Conservation (phyloP, 2,113 vertebrate genomes). For the Lophius piscatorius region DNA sequence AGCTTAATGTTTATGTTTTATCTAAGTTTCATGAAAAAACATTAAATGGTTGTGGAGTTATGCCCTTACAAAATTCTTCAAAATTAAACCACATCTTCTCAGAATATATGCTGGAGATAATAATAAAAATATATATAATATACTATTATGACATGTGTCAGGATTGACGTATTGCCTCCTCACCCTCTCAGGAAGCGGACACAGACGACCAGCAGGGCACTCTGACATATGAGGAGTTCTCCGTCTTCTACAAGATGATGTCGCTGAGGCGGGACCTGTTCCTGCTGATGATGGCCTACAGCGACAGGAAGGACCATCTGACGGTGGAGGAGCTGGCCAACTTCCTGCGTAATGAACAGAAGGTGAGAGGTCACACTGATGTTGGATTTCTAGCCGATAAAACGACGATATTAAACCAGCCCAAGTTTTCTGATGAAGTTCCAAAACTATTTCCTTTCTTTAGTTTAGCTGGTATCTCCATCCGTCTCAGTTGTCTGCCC, state of each 20-base stretch:
- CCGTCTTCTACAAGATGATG: conserved; percentile 99
- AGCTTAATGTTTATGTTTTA: too few species aligned
- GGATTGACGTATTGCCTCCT: conserved; percentile 1
- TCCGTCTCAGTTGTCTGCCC: conserved; percentile 37
- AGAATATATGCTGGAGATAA: too few species aligned
- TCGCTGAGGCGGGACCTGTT: conserved; percentile 93
- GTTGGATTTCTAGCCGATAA: background rate
- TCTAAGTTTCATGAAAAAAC: too few species aligned
- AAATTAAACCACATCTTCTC: too few species aligned
- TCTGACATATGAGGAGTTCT: conserved; percentile 94
- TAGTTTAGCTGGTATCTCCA: conserved; percentile 12
- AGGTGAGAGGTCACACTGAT: conserved; percentile 76
- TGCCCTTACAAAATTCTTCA: too few species aligned
- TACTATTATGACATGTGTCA: background rate
- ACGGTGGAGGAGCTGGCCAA: conserved; percentile 89
- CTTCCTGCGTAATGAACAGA: conserved; percentile 92
- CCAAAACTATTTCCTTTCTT: background rate
- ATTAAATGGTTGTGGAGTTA: too few species aligned
- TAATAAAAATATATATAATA: too few species aligned
- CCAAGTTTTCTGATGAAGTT: background rate
- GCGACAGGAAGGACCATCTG: conserved; percentile 94
- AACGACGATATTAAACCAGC: background rate
- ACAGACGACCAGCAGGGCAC: conserved; percentile 96
- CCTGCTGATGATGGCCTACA: conserved; percentile 91
- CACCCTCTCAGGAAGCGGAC: conserved; percentile 88